Evolutionary conservation across 2,797 vertebrate species (phyloP).

Genomic region (Acridotheres tristis): DNA sequence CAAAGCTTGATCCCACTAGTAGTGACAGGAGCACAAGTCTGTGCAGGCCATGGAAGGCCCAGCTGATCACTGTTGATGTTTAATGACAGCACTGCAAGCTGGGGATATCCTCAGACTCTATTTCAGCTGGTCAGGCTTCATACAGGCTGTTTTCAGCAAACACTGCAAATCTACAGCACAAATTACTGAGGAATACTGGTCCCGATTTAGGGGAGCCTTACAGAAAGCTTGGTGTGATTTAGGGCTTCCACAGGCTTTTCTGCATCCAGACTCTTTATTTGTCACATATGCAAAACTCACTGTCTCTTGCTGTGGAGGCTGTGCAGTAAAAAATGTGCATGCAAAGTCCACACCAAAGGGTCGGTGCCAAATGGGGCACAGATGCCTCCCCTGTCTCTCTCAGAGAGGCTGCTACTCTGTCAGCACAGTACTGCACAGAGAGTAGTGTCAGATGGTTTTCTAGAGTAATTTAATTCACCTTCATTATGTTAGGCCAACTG

Average conservation of each 20-base stretch:
- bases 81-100: slow-evolving; percentile 40
- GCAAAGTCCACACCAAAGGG: not conserved
- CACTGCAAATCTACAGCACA: not conserved
- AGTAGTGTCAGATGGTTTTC: slow-evolving; percentile 6
- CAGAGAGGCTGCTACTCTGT: not conserved
- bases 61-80: slow-evolving; percentile 31
- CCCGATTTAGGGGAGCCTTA: not conserved
- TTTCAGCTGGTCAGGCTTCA: slow-evolving; percentile 17
- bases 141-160: slow-evolving; percentile 1
- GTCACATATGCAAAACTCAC: not conserved
- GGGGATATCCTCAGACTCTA: slow-evolving; percentile 8
- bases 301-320: not conserved
- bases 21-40: not conserved
- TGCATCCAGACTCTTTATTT: not conserved
- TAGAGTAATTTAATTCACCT: slow-evolving; percentile 9
- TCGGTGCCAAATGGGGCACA: accelerated
- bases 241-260: not conserved
- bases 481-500: slow-evolving; percentile 7
- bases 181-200: not conserved
- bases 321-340: not conserved
- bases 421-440: not conserved
- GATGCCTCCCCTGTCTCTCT: not conserved
- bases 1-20: not conserved
- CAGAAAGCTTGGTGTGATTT: not conserved
- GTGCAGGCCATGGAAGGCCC: not conserved